Evolutionary conservation across 2,113 vertebrate genomes (phyloP), one percentile per base, ranked within the genome.

Genomic region (Brienomyrus brachyistius): DNA sequence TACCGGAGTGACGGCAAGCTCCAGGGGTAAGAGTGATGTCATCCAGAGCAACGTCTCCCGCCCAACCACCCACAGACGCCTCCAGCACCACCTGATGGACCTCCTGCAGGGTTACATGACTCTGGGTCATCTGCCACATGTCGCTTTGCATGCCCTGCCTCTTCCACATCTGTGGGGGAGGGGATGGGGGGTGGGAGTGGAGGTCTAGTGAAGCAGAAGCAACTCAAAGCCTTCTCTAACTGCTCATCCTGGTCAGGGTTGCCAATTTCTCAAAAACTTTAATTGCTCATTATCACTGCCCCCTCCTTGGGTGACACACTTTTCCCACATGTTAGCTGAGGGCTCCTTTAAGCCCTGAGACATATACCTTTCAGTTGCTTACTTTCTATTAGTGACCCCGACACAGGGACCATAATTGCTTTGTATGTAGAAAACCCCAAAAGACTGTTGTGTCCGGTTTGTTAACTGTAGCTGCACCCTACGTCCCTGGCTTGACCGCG

Each of bases 21-120:
- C 95, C 95, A 21, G 89, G 89, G 52, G 80, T 51, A 47, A 96
- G 15, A 1, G 90, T 88, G 74, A 96, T 90, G 91, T 96, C 95
- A 91, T 96, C 96, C 0, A 96, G 91, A 70, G 95, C 95, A 70
- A 96, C 94, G 91, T 95, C 95, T 40, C 96, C 95, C 0, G 94
- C 94, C 62, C 92, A 89, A 84, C 96, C 96, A 52, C 94, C 96
- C 19, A 95, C 94, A 1, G 93, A 92, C 3, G 95, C 95, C 90
- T 96, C 95, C 80, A 96, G 54, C 62, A 95, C 90, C 86, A 96
- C 91, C 92, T 94, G 95, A 90, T 95, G 95, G 85, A 95, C 94
- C 27, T 90, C 47, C 84, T 92, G 92, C 59, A 92, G 0, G 43
- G 89, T 94, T 91, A 96, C 93, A n/a, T 95, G 94, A 35, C 51